These are phyloP conservation scores for Coracopsis vasa DNA, from an alignment of 2,113 vertebrate genomes.

Conservation along the genomic window DNA sequence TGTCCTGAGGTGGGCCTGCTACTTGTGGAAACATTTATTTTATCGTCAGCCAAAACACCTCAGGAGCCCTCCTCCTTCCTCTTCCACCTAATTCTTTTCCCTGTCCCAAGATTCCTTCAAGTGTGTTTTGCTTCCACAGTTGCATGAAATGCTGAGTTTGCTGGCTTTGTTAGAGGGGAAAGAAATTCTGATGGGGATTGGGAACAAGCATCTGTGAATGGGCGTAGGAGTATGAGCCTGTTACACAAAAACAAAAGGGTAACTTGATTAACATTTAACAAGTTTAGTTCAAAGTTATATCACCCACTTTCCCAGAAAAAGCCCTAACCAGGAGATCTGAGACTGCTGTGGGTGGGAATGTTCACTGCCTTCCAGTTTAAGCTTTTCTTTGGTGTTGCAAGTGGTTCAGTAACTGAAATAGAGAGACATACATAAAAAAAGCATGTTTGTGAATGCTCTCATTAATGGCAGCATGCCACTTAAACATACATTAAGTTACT, in stretches of 20 bases:
- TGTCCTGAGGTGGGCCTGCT: background rate
- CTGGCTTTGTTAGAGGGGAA: background rate
- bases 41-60: background rate
- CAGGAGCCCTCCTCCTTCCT: background rate
- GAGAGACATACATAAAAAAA: background rate
- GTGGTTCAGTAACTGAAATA: background rate
- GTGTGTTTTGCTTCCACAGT: background rate
- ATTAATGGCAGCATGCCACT: background rate
- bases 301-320: background rate
- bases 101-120: background rate
- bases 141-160: background rate
- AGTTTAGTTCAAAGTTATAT: background rate
- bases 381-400: background rate
- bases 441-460: background rate
- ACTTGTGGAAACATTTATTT: background rate
- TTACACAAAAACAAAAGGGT: background rate
- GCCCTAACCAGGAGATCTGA: background rate
- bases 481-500: background rate
- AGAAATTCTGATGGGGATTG: background rate
- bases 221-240: background rate
- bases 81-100: background rate
- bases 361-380: background rate
- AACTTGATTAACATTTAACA: constrained; percentile 10
- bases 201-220: background rate
- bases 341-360: background rate